Evolutionary conservation across 2,888 invertebrate species (phyloP).

Genomic region (Drosophila kuntzei): DNA sequence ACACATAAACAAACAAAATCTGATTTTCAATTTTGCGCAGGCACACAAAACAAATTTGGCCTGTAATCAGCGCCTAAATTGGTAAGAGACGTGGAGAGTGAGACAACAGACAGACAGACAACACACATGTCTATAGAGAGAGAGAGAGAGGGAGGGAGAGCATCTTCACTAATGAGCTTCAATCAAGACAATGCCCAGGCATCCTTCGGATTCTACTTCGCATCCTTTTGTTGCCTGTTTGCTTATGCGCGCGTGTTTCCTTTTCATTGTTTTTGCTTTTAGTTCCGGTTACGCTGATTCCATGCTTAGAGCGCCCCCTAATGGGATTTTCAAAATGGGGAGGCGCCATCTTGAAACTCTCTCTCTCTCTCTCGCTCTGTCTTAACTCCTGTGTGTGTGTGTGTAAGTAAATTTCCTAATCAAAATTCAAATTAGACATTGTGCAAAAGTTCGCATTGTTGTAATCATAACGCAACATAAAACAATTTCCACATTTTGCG

Average conservation of each 20-base stretch:
- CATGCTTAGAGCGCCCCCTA: constrained; percentile 75
- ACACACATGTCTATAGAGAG: constrained; percentile 22
- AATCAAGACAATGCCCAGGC: constrained; percentile 75
- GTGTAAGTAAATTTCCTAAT: constrained; percentile 84
- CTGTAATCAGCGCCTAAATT: constrained; percentile 80
- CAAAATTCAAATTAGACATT: constrained; percentile 85
- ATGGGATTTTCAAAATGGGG: constrained; percentile 70
- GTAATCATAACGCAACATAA: constrained; percentile 78
- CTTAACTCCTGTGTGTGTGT: constrained; percentile 26
- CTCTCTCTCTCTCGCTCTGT: constrained; percentile 10
- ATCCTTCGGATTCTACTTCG: constrained; percentile 44
- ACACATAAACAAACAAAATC: constrained; percentile 76
- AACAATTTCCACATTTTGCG: constrained; percentile 79
- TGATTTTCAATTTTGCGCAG: constrained; percentile 76
- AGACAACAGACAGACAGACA: background rate
- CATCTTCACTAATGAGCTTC: constrained; percentile 71
- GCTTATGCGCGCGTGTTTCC: constrained; percentile 79
- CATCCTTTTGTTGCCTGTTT: constrained; percentile 61
- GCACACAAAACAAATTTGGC: constrained; percentile 80
- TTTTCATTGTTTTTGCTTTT: constrained; percentile 68
- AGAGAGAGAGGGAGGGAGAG: background rate
- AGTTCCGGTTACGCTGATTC: constrained; percentile 81
- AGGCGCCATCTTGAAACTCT: constrained; percentile 69
- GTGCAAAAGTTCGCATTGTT: constrained; percentile 78
- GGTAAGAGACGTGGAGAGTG: constrained; percentile 33